A percentile compares a stretch with the other conserved stretches of the same genome.
Evolutionary conservation across 2,797 vertebrate species (phyloP).

Genomic region (Mallotus villosus): DNA sequence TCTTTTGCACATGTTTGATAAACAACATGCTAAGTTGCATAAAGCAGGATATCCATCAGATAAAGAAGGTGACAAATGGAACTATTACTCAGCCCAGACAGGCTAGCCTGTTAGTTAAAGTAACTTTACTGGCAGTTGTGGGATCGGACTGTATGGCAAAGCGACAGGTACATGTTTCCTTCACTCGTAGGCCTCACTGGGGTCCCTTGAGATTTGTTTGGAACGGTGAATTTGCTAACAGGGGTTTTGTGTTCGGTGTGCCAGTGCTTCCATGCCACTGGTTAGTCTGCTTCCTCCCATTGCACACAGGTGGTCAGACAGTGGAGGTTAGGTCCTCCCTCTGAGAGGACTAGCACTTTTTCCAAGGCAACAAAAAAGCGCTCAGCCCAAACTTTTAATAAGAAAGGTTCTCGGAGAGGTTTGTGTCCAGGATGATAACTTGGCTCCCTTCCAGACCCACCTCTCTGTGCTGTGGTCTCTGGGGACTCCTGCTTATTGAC

Average conservation of each 20-base stretch:
- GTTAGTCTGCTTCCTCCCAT: background rate
- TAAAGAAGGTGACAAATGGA: no score
- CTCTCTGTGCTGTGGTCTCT: conserved; percentile 3
- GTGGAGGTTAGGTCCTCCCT: background rate
- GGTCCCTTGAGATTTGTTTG: background rate
- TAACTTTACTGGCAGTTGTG: no score
- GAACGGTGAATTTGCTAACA: background rate
- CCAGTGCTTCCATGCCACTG: background rate
- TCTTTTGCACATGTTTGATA: no score
- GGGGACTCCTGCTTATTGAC: conserved; percentile 10
- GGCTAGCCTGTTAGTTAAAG: no score
- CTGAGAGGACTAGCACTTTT: background rate
- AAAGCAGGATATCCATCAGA: no score
- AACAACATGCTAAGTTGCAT: no score
- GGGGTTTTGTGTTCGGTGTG: background rate
- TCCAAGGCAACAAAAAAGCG: background rate
- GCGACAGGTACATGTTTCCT: no score
- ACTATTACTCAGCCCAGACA: no score
- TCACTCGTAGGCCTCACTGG: background rate
- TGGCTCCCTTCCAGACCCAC: conserved; percentile 1
- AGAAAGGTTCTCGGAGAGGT: background rate
- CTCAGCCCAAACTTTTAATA: background rate
- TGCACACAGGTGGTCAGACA: background rate
- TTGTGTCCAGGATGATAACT: background rate
- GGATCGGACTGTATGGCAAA: no score